Base-by-base conservation (phyloP, 2,797 vertebrate genomes). In the Siniperca scherzeri region DNA sequence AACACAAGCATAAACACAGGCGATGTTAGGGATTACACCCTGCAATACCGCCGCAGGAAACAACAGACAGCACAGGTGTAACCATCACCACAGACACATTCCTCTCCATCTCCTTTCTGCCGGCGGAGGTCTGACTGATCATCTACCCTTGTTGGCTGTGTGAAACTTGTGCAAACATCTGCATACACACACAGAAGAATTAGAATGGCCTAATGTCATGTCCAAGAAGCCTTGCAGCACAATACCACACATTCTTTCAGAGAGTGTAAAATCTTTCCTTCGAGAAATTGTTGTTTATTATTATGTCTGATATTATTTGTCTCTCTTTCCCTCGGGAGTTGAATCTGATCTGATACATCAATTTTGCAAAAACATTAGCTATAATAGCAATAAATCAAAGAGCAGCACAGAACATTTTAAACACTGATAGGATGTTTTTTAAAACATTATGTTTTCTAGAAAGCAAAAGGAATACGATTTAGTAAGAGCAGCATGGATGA, bases 1-100 rank as follows among this genome's bases (percentile, higher is more conserved):
- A 95, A 90, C 94, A 94, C 91, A 93, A 33, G 87, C 77, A 84
- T 92, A 93, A 96, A 97, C 94, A 91, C 67, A 10, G 91, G 91
- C 71, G 94, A 93, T 88, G 91, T 87, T 89, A 94, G 87, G 88
- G 92, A 94, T 94, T 93, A 94, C 88, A 90, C 84, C 84, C 89
- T 85, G 86, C 82, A 60, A 87, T 75, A 89, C 52, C 50, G 89
- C 92, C 87, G 78, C 87, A 77, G 92, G 91, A 91, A 88, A 90
- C 69, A 68, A 79, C 83, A 86, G 77, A 83, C 72, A 87, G 88
- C 80, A 53, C 94, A 94, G 94, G 92, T 93, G 92, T 87, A 93
- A 82, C 82, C 85, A 73, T 82, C 68, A 44, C 81, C 66, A 56
- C 68, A 4, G 85, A 86, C 42, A 10, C 86, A 92, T 94, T 89